Percentiles rank a stretch among this genome's conserved stretches.
Conservation (phyloP, 2,797 vertebrate genomes). For the Anguilla obscura region DNA sequence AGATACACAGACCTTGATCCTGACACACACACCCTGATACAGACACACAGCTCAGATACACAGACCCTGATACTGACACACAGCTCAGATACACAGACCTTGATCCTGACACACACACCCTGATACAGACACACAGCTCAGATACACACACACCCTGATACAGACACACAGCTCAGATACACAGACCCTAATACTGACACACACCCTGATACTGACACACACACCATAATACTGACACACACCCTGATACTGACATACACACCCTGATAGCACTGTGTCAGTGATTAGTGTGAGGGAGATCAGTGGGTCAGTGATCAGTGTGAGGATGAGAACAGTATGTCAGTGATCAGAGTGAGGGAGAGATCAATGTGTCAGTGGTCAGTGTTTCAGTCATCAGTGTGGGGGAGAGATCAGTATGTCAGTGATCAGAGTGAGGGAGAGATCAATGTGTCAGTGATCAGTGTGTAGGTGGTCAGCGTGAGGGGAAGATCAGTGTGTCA, state of each 20-base stretch:
- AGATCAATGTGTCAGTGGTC: background rate
- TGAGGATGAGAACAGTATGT: background rate
- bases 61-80: background rate
- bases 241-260: background rate
- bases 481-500: background rate
- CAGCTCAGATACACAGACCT: conserved; percentile 83
- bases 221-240: background rate
- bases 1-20: conserved; percentile 45
- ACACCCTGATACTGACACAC: conserved; percentile 67
- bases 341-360: background rate
- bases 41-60: conserved; percentile 77
- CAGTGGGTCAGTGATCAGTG: background rate
- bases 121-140: background rate
- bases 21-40: conserved; percentile 62
- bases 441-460: background rate
- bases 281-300: background rate
- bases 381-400: background rate
- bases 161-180: background rate
- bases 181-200: conserved; percentile 81
- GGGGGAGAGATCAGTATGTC: background rate
- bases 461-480: background rate
- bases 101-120: conserved; percentile 38
- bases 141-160: conserved; percentile 45
- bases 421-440: background rate
- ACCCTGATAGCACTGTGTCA: background rate